Percentiles rank a stretch among this genome's conserved stretches.
Evolutionary conservation across 2,113 vertebrate species (phyloP).

Genomic region (Gymnogyps californianus): DNA sequence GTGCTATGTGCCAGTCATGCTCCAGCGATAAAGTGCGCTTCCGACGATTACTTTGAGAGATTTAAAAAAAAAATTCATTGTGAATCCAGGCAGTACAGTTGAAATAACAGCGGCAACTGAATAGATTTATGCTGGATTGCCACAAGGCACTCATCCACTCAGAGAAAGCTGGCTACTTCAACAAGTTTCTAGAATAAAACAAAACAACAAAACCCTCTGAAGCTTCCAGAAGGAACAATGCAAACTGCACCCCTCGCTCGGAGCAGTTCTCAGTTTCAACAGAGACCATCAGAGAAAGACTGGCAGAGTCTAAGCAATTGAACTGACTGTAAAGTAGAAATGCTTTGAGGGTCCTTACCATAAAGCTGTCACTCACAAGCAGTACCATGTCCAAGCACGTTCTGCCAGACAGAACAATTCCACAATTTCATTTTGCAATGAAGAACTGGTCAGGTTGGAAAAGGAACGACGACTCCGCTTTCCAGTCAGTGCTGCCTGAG

Average conservation of each 20-base stretch:
- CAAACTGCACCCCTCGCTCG: not conserved
- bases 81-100: not conserved
- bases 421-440: not conserved
- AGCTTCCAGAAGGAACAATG: conserved; percentile 51
- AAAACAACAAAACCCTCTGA: conserved; percentile 2
- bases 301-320: not conserved
- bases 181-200: conserved; percentile 8
- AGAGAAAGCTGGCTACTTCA: not conserved
- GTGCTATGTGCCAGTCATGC: not conserved
- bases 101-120: not conserved
- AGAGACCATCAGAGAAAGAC: not conserved
- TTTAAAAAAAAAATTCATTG: not conserved
- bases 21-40: not conserved
- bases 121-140: not conserved
- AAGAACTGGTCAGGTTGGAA: conserved; percentile 11
- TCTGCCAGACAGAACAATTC: conserved; percentile 1
- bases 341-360: conserved; percentile 34
- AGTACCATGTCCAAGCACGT: not conserved
- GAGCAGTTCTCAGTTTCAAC: not conserved
- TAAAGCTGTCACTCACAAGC: conserved; percentile 18
- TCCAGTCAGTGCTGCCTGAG: not conserved
- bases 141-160: not conserved
- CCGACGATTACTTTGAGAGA: not conserved
- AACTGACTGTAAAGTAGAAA: not conserved
- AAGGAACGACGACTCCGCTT: not conserved